phyloP scores from a whole-genome alignment of 2,888 invertebrate genomes.

The Nudaria mundana region DNA sequence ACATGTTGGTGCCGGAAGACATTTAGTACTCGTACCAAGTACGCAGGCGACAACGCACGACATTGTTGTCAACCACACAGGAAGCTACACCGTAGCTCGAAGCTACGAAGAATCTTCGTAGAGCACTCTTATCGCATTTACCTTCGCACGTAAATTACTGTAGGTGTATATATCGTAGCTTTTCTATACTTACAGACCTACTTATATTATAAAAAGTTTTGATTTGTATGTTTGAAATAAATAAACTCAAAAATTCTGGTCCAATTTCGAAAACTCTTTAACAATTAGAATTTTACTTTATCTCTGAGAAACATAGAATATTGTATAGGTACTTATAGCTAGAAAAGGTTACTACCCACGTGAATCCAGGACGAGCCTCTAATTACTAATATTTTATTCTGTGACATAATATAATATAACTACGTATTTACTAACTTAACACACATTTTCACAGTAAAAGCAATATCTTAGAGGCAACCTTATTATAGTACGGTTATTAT shows the following conservation, averaged over 20 bases:
- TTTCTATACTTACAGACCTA: constrained; percentile 6
- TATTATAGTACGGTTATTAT: no score
- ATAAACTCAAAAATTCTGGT: no score
- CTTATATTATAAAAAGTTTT: constrained; percentile 5
- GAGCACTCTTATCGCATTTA: constrained; percentile 25
- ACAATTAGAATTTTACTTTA: no score
- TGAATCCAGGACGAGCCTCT: no score
- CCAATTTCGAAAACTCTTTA: no score
- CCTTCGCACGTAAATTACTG: constrained; percentile 28
- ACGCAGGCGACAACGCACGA: constrained; percentile 16
- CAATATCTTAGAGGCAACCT: no score
- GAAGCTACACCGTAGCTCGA: constrained; percentile 37
- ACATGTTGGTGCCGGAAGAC: constrained; percentile 22
- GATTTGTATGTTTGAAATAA: neutral
- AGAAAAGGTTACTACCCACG: no score
- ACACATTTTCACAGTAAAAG: no score
- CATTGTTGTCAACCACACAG: constrained; percentile 23
- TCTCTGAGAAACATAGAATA: no score
- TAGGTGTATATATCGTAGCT: constrained; percentile 26
- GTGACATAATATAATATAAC: no score
- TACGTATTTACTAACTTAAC: no score
- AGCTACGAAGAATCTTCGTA: constrained; percentile 25
- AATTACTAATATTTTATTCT: no score
- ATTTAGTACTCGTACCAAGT: constrained; percentile 10
- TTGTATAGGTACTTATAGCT: neutral